Percentiles rank a stretch among this genome's conserved stretches.
phyloP scores from a whole-genome alignment of 2,113 vertebrate species.

The cattle (Bos taurus) region DNA sequence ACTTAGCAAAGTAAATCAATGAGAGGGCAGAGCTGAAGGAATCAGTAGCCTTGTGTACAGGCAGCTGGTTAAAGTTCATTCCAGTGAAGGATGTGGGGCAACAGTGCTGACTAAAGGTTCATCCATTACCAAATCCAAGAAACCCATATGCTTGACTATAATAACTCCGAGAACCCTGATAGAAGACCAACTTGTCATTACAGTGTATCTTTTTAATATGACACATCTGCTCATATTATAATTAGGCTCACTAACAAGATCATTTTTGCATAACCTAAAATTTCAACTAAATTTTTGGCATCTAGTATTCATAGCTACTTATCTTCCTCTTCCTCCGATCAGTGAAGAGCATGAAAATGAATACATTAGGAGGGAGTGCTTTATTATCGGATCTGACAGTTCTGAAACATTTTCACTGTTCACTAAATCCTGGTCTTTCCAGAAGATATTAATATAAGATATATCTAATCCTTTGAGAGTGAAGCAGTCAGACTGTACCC shows the following conservation, averaged over 20 bases:
- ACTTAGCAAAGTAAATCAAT: neutral
- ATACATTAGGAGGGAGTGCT: neutral
- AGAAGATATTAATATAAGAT: neutral
- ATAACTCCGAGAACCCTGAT: neutral
- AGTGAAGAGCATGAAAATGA: neutral
- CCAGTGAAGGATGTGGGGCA: neutral
- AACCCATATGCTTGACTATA: neutral
- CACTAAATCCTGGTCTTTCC: neutral
- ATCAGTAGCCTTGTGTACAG: fast-evolving
- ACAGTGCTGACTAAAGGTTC: no score
- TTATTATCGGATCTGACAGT: neutral
- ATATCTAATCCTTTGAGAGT: neutral
- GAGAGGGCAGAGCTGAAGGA: neutral
- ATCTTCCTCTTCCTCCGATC: neutral
- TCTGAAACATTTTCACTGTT: neutral
- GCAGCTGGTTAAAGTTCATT: neutral
- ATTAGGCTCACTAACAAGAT: neutral
- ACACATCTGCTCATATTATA: neutral
- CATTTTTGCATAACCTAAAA: neutral
- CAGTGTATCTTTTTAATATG: neutral
- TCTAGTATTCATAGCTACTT: neutral
- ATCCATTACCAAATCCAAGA: neutral
- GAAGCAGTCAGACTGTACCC: neutral
- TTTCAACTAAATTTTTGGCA: neutral
- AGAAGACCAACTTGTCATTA: neutral